A percentile compares a stretch with the other conserved stretches of the same genome.
Evolutionary conservation across 2,888 invertebrate species (phyloP).

Genomic region (Apeira syringaria): DNA sequence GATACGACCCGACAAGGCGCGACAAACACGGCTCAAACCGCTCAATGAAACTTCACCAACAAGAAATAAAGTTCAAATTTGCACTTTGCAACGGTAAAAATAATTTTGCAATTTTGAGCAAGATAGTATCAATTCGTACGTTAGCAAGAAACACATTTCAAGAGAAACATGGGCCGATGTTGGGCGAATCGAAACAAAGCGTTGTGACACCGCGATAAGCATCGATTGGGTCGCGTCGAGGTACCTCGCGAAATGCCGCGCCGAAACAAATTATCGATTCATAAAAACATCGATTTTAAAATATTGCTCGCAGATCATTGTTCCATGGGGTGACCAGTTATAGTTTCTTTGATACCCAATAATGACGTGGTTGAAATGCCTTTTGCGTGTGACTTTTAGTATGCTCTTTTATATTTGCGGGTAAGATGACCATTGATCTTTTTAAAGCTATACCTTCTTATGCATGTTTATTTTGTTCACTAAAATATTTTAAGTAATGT

Average conservation of each 20-base stretch:
- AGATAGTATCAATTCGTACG: constrained; percentile 76
- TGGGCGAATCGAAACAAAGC: constrained; percentile 80
- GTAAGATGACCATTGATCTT: too few species aligned
- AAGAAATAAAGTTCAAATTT: constrained; percentile 44
- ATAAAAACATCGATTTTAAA: constrained; percentile 83
- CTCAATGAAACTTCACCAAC: constrained; percentile 29
- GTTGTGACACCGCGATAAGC: constrained; percentile 77
- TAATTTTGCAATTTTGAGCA: constrained; percentile 57
- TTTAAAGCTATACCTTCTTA: too few species aligned
- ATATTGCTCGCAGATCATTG: constrained; percentile 77
- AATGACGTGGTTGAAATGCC: constrained; percentile 17
- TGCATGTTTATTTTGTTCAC: too few species aligned
- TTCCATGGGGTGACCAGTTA: constrained; percentile 64
- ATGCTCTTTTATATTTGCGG: too few species aligned
- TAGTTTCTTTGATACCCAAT: constrained; percentile 28
- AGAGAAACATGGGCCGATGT: constrained; percentile 76
- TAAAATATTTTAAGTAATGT: too few species aligned
- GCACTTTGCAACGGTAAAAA: constrained; percentile 38
- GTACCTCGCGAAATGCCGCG: constrained; percentile 79
- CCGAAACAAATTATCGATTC: constrained; percentile 83
- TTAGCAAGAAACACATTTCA: constrained; percentile 83
- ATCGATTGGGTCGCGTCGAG: constrained; percentile 70
- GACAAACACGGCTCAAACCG: constrained; percentile 27
- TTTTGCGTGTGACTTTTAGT: constrained; percentile 15
- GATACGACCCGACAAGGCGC: constrained; percentile 46